A percentile compares a stretch with the other conserved stretches of the same genome.
Conservation (phyloP, 2,888 invertebrate species). For the Drosophila anomelani region DNA sequence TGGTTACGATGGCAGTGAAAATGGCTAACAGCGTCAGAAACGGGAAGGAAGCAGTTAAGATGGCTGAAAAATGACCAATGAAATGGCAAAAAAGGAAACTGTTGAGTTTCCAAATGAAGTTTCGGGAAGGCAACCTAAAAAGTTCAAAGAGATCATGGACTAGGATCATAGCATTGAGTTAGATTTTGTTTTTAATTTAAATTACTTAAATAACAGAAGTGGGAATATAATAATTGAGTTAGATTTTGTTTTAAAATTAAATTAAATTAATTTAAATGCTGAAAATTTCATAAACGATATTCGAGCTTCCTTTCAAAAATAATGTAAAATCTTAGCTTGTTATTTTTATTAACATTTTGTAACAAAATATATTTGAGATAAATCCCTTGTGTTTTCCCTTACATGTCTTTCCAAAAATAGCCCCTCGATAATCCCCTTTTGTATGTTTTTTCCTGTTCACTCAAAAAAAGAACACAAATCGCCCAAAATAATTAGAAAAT, state of each 20-base stretch:
- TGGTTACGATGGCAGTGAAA: constrained; percentile 15
- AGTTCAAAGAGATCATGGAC: neutral
- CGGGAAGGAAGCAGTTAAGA: constrained; percentile 22
- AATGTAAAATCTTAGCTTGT: neutral
- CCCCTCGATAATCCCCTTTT: neutral
- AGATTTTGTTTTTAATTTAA: neutral
- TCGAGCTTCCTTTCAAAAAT: neutral
- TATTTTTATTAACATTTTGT: neutral
- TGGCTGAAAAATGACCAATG: constrained; percentile 17
- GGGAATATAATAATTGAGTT: too few relatives aligned
- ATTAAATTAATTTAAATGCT: too few relatives aligned
- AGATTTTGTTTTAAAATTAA: neutral
- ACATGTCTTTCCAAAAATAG: neutral
- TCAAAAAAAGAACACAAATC: neutral
- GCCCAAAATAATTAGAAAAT: constrained; percentile 14
- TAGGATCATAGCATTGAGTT: neutral
- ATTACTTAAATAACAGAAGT: too few relatives aligned
- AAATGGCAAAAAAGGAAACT: constrained; percentile 8
- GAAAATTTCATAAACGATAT: too few relatives aligned
- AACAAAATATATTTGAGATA: neutral
- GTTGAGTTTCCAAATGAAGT: constrained; percentile 1
- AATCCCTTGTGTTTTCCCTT: neutral
- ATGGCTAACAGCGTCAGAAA: constrained; percentile 19
- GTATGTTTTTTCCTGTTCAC: neutral
- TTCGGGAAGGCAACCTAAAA: neutral